Percentiles rank a stretch among this genome's conserved stretches.
Evolutionary conservation across 2,888 invertebrate genomes (phyloP).

Genomic region (Hirudinaria manillensis): DNA sequence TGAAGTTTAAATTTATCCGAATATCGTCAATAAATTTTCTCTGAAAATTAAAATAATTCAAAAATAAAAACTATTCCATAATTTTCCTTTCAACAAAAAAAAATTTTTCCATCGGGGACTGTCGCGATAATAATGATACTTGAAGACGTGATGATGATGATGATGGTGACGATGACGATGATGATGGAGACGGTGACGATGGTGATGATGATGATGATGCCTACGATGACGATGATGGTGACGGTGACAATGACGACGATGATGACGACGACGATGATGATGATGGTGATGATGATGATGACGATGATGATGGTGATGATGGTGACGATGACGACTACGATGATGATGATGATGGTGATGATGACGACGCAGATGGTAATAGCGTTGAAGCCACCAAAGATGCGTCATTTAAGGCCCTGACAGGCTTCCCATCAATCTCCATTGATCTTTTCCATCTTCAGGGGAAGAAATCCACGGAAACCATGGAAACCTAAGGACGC

Average conservation of each 20-base stretch:
- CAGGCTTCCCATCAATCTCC: too few relatives aligned
- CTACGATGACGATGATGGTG: conserved; percentile 38
- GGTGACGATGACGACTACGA: conserved; percentile 36
- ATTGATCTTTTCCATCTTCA: too few relatives aligned
- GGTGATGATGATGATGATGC: conserved; percentile 36
- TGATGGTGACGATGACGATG: conserved; percentile 1
- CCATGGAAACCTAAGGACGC: too few relatives aligned
- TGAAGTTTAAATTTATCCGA: too few relatives aligned
- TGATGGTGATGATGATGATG: conserved; percentile 36
- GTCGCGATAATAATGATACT: background rate
- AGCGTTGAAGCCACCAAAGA: background rate
- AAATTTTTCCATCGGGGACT: background rate
- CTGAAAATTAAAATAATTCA: too few relatives aligned
- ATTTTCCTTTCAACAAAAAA: too few relatives aligned
- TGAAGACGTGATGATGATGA: conserved; percentile 1
- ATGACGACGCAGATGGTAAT: conserved; percentile 15
- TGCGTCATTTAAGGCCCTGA: background rate
- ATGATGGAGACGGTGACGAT: conserved; percentile 27
- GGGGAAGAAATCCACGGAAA: too few relatives aligned
- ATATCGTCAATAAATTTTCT: too few relatives aligned
- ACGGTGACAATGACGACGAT: conserved; percentile 36
- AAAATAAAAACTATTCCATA: too few relatives aligned
- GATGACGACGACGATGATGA: conserved; percentile 29
- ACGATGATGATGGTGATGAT: conserved; percentile 37
- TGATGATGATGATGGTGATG: conserved; percentile 27